Evolutionary conservation across 2,113 vertebrate species (phyloP).

Genomic region (Brienomyrus brachyistius): DNA sequence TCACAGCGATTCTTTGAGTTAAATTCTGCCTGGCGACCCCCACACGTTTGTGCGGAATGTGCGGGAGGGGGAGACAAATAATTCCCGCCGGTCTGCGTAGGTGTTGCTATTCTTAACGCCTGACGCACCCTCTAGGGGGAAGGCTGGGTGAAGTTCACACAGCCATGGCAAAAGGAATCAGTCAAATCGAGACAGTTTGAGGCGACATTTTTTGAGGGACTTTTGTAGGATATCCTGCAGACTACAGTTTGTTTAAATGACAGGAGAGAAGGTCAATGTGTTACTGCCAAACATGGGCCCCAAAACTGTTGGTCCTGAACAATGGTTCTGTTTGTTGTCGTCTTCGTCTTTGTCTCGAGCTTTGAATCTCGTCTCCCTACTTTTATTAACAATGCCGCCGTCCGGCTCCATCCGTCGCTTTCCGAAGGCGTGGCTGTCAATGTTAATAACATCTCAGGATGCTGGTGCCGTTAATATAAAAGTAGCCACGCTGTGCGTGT

Average conservation of each 20-base stretch:
- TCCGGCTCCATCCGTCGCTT: slow-evolving; percentile 30
- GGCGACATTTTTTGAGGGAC: not conserved
- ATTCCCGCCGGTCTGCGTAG: not conserved
- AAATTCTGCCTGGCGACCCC: not conserved
- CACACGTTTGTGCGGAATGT: not conserved
- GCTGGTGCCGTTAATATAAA: slow-evolving; percentile 55
- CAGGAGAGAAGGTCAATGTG: slow-evolving; percentile 2
- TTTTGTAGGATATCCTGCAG: not conserved
- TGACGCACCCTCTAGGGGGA: not conserved
- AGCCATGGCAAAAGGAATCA: not conserved
- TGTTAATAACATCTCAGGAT: slow-evolving; percentile 53
- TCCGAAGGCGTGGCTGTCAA: slow-evolving; percentile 56
- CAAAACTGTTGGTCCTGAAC: not conserved
- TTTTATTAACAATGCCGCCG: slow-evolving; percentile 36
- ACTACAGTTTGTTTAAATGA: slow-evolving; percentile 8
- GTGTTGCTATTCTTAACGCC: not conserved
- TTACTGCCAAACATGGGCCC: not conserved
- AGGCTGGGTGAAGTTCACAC: not conserved
- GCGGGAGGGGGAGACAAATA: not conserved
- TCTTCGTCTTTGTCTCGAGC: not conserved
- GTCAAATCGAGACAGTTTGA: not conserved
- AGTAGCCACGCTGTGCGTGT: slow-evolving; percentile 46
- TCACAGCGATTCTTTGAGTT: not conserved
- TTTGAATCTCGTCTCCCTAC: slow-evolving; percentile 24
- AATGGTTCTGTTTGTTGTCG: no score